A percentile compares a stretch with the other conserved stretches of the same genome.
These are phyloP conservation scores for Brachyptera risi DNA, from an alignment of 2,888 invertebrate genomes.

Conservation along the genomic window DNA sequence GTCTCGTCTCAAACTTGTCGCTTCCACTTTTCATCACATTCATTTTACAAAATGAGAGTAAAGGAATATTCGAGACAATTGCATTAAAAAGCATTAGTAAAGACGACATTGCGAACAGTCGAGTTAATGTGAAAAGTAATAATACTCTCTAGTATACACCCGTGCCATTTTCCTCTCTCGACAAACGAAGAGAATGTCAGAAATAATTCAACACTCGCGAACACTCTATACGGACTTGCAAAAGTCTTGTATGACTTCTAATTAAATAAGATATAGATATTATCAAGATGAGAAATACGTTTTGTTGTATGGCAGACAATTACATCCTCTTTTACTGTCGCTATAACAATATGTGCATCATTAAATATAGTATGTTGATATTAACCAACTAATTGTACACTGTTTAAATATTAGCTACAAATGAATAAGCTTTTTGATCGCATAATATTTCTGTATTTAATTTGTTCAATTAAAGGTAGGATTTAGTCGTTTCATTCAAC, in stretches of 20 bases:
- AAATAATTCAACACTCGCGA: background rate
- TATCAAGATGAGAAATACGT: too few relatives aligned
- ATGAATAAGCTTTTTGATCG: too few relatives aligned
- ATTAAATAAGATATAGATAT: conserved; percentile 7
- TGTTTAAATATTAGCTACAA: too few relatives aligned
- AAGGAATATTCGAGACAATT: conserved; percentile 23
- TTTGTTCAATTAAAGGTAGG: too few relatives aligned
- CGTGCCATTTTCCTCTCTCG: background rate
- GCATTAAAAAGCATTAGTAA: conserved; percentile 22
- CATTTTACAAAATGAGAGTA: conserved; percentile 20
- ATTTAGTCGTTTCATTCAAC: too few relatives aligned
- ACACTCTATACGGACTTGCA: background rate
- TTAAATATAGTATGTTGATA: too few relatives aligned
- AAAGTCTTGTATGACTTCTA: background rate
- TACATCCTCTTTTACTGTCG: too few relatives aligned
- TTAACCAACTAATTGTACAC: too few relatives aligned
- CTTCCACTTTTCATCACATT: conserved; percentile 25
- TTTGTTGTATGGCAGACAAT: too few relatives aligned
- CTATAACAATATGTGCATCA: too few relatives aligned
- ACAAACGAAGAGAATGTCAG: conserved; percentile 2
- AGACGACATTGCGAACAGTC: conserved; percentile 15
- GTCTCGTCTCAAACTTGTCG: conserved; percentile 25
- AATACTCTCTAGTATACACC: conserved; percentile 6
- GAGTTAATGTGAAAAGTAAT: conserved; percentile 12
- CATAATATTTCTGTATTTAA: too few relatives aligned